Evolutionary conservation across 2,113 vertebrate species (phyloP).

Genomic region (Burhinus bistriatus): DNA sequence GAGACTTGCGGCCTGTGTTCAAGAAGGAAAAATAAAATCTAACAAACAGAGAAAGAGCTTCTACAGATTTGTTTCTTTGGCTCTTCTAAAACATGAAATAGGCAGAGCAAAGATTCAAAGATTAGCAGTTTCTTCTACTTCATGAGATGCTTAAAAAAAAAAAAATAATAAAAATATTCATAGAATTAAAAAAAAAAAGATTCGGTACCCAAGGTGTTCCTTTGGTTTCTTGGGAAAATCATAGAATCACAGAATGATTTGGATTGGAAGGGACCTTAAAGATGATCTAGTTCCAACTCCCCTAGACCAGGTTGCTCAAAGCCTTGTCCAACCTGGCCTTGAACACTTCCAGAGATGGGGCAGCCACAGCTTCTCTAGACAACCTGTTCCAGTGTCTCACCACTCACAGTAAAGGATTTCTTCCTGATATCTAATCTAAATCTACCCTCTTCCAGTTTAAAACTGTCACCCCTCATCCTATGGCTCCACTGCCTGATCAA

Average conservation of each 20-base stretch:
- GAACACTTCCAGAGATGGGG: too few species aligned
- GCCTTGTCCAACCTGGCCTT: background rate
- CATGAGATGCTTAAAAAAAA: background rate
- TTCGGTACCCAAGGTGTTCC: background rate
- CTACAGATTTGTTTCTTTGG: slow-evolving; percentile 20
- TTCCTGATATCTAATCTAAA: background rate
- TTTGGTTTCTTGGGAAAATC: background rate
- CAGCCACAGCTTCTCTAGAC: too few species aligned
- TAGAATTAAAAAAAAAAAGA: background rate
- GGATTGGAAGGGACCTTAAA: background rate
- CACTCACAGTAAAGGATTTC: background rate
- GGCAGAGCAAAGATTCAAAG: slow-evolving; percentile 31
- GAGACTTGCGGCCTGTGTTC: slow-evolving; percentile 34
- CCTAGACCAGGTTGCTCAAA: background rate
- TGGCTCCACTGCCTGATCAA: background rate
- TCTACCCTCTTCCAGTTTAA: background rate
- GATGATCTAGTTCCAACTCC: background rate
- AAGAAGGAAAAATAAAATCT: slow-evolving; percentile 1
- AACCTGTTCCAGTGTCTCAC: too few species aligned
- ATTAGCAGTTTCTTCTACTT: background rate
- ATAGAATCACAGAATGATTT: too few species aligned
- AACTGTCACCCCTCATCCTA: background rate
- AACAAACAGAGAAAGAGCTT: background rate
- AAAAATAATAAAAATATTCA: background rate
- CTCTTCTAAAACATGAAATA: slow-evolving; percentile 28